Evolutionary conservation across 2,888 invertebrate genomes (phyloP).

Genomic region (Malacosoma neustria): DNA sequence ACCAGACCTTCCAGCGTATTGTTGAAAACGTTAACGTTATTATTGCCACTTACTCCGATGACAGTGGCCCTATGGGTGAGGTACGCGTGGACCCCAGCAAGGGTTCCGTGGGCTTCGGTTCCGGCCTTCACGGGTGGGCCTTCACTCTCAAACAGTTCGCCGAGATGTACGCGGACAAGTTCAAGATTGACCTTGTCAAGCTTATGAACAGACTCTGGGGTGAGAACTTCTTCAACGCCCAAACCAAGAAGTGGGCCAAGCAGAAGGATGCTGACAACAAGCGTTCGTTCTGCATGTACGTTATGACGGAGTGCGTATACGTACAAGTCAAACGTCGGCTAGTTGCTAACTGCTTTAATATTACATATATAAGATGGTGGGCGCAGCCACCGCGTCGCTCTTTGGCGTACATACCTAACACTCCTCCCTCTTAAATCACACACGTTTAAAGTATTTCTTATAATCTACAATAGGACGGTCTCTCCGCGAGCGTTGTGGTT

Average conservation of each 20-base stretch:
- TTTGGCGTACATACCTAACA: too few species aligned
- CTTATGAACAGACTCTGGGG: constrained; percentile 99
- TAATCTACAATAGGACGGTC: too few species aligned
- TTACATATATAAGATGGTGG: too few species aligned
- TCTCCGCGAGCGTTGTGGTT: too few species aligned
- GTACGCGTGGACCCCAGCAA: constrained; percentile 98
- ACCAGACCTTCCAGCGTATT: constrained; percentile 99
- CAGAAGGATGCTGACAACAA: constrained; percentile 93
- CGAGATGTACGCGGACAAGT: constrained; percentile 99
- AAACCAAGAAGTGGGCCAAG: constrained; percentile 98
- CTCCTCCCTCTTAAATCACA: too few species aligned
- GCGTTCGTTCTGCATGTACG: constrained; percentile 99
- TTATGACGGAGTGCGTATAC: too few species aligned
- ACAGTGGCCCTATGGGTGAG: constrained; percentile 98
- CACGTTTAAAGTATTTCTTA: too few species aligned
- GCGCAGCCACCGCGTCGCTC: too few species aligned
- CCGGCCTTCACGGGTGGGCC: constrained; percentile 99
- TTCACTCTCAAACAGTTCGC: constrained; percentile 99
- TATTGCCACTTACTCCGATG: constrained; percentile 98
- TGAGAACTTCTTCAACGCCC: constrained; percentile 98
- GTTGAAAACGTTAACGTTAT: constrained; percentile 99
- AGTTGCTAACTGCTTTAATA: too few species aligned
- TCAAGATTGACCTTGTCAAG: constrained; percentile 97
- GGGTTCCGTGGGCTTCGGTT: constrained; percentile 99
- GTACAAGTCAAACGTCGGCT: too few species aligned